Base-by-base conservation (phyloP, 92 coral and sea anemone species). In the Palythoa grandis region DNA sequence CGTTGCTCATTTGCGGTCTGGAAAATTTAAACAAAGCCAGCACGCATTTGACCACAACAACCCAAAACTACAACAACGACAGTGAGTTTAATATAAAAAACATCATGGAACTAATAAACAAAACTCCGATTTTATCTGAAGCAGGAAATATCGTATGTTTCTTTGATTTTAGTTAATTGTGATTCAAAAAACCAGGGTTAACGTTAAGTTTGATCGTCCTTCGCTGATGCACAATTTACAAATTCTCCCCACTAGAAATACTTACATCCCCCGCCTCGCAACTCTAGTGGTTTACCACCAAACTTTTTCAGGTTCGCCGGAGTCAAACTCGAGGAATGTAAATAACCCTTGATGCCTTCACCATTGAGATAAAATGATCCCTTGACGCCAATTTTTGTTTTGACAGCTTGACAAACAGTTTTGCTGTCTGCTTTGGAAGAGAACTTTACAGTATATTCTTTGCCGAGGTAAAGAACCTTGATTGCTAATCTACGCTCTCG, bases 191-290 rank as follows among this genome's bases (percentile, higher is more conserved):
- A 43, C 6, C 50, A 43, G 50, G 50, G 50, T 43, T 43, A 43
- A 43, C n/a, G n/a, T n/a, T n/a, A n/a, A 4, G 50, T 43, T 43
- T 43, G 50, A 43, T 43, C 50, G 50, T 43, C 7, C 9, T 5
- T 43, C 0, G 50, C 50, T 4, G 9, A 43, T 43, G 50, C 50
- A 1, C 50, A 5, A 43, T 43, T 43, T 43, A 43, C 50, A 43
- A 43, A 43, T 43, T 43, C 50, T 43, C 0, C 7, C 9, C 9
- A 43, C 50, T 43, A 43, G 50, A 43, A 43, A 43, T 43, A 91
- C 97, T 92, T 82, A 94, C 97, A 93, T 72, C 91, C 92, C 54
- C 97, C 97, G 4, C 97, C 97, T 82, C 97, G 92, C 19, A 94
- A 79, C 74, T 91, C 95, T 72, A 94, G 74, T 29, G 86, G 61